Percentiles rank a stretch among this genome's conserved stretches.
Evolutionary conservation across 2,113 vertebrate genomes (phyloP).

Genomic region (Euleptes europaea): DNA sequence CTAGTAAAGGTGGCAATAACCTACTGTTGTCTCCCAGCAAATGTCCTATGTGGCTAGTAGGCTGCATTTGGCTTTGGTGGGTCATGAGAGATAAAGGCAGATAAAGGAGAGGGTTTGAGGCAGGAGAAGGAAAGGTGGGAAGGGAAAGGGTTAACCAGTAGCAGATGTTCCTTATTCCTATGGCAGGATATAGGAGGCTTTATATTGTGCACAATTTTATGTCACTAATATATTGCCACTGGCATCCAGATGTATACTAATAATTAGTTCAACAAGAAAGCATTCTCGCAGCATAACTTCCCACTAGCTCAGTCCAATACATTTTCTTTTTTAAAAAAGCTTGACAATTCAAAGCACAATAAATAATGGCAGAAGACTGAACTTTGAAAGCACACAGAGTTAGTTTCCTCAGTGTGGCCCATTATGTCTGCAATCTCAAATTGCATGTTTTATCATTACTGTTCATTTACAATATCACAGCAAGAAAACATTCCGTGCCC

Average conservation of each 20-base stretch:
- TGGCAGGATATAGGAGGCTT: not conserved
- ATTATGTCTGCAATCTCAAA: constrained; percentile 10
- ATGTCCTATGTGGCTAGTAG: not conserved
- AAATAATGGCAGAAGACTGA: constrained; percentile 20
- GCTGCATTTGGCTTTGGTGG: not conserved
- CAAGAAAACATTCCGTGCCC: constrained; percentile 26
- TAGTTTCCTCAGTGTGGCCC: constrained; percentile 4
- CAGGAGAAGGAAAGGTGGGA: not conserved
- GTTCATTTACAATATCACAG: constrained; percentile 17
- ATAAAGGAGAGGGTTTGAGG: not conserved
- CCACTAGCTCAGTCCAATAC: constrained; percentile 1
- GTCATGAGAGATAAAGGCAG: not conserved
- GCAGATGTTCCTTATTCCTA: constrained; percentile 8
- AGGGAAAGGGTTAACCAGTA: not conserved
- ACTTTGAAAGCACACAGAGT: constrained; percentile 22
- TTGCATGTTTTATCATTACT: constrained; percentile 34
- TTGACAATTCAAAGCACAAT: constrained; percentile 1
- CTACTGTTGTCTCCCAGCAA: no score
- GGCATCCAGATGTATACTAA: not conserved
- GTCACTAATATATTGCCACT: constrained; percentile 13
- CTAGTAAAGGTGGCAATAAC: no score
- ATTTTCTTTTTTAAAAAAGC: constrained; percentile 16
- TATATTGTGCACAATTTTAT: not conserved
- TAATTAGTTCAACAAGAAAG: constrained; percentile 1
- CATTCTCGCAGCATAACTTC: not conserved